Percentiles rank a stretch among this genome's conserved stretches.
Evolutionary conservation across 1,140 invertebrate genomes (phyloP).

Genomic region (Drosophila ficusphila): DNA sequence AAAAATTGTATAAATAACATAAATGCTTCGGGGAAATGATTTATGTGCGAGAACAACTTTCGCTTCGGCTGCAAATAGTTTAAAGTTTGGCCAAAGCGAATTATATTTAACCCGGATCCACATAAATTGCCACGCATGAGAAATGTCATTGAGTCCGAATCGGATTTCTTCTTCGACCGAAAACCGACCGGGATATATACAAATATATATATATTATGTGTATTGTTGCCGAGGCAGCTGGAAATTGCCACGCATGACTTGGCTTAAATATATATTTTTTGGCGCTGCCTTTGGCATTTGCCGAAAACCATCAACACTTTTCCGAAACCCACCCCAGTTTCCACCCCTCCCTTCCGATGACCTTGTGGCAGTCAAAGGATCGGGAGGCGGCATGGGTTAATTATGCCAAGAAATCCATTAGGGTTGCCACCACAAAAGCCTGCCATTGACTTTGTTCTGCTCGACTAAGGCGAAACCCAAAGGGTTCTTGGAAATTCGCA

Average conservation of each 20-base stretch:
- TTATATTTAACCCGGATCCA: conserved; percentile 42
- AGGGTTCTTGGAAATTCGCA: conserved; percentile 20
- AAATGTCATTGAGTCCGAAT: conserved; percentile 69
- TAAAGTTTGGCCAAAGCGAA: conserved; percentile 50
- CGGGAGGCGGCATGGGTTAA: conserved; percentile 54
- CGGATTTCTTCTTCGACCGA: conserved; percentile 9
- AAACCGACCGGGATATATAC: not conserved
- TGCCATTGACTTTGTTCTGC: conserved; percentile 56
- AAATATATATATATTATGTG: conserved; percentile 14
- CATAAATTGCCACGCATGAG: conserved; percentile 77
- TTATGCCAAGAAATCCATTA: conserved; percentile 78
- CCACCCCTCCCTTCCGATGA: conserved; percentile 17
- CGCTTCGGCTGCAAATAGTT: conserved; percentile 64
- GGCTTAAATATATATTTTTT: conserved; percentile 69
- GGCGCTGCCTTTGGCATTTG: conserved; percentile 45
- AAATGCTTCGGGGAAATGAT: conserved; percentile 77
- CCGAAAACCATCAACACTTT: conserved; percentile 67
- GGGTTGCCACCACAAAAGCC: conserved; percentile 38
- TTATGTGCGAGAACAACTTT: conserved; percentile 65
- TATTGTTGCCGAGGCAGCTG: conserved; percentile 68
- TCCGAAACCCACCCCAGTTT: conserved; percentile 7
- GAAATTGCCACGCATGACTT: conserved; percentile 74
- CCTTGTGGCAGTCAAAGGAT: not conserved
- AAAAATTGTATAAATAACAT: conserved; percentile 74
- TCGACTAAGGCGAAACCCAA: conserved; percentile 2